Base-by-base conservation (phyloP, 2,113 vertebrate species). In the Eulemur rufifrons region DNA sequence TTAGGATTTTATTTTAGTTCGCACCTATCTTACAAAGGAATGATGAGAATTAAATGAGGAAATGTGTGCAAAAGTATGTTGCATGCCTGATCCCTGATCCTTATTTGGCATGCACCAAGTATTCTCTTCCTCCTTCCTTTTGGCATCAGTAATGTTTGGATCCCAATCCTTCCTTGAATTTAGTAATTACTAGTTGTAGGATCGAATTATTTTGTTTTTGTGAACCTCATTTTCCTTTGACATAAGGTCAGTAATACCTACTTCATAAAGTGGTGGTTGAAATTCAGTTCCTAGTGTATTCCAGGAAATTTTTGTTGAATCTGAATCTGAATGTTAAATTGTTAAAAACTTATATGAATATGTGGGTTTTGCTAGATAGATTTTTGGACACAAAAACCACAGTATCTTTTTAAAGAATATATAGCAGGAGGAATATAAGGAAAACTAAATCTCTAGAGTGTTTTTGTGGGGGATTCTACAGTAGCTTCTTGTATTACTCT, bases 161-260 rank as follows among this genome's bases (percentile, higher is more conserved):
- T 88, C 64, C 27, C 32, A 71, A 32, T 56, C 20, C 54, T 56
- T 64, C 7, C 20, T 95, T 56, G 52, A 74, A 80, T 95, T 84
- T 42, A 84, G 84, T 81, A 50, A 32, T 89, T 47, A 56, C 45
- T 86, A 27, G 66, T 85, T 50, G 1, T 89, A 39, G n/a, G 25
- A 37, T 52, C 50, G 82, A 42, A 74, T 90, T 74, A 80, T 86
- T 93, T 93, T 81, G 47, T 93, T 25, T 91, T 45, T 96, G 25
- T 3, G 21, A 85, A 61, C 34, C 32, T 71, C 34, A 59, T 85
- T 73, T 96, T 76, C 86, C 63, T 77, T 87, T 81, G n/a, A 50
- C 23, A 68, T 85, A 89, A 64, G 21, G 66, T 89, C 17, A 74
- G 15, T 73, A 85, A 89, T 80, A 42, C 27, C 18, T 5, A n/a